A percentile compares a stretch with the other conserved stretches of the same genome.
Evolutionary conservation across 2,113 vertebrate genomes (phyloP).

Genomic region (Plecotus auritus): DNA sequence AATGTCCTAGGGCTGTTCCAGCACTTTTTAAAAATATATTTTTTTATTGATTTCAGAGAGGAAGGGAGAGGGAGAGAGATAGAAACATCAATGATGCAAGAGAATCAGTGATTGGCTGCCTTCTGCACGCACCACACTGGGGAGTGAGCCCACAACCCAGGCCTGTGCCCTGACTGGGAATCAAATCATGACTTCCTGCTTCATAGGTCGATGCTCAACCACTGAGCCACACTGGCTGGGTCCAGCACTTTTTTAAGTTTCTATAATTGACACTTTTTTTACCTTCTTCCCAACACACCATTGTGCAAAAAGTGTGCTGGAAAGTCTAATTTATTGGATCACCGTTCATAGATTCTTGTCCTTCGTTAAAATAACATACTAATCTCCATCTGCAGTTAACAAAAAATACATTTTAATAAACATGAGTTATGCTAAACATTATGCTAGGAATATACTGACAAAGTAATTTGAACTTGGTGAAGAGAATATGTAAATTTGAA

Average conservation of each 20-base stretch:
- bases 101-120: too few species aligned
- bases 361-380: not conserved
- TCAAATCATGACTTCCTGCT: too few species aligned
- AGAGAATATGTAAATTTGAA: slow-evolving; percentile 36
- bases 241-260: not conserved
- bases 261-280: not conserved
- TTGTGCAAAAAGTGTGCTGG: not conserved
- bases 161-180: too few species aligned
- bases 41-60: too few species aligned
- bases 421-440: not conserved
- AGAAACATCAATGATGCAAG: too few species aligned
- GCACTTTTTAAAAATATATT: not conserved
- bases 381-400: not conserved
- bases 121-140: too few species aligned
- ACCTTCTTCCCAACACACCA: not conserved
- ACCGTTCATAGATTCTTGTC: not conserved
- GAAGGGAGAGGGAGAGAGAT: too few species aligned
- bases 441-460: not conserved
- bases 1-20: not conserved
- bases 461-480: slow-evolving; percentile 26
- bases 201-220: too few species aligned
- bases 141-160: too few species aligned
- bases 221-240: too few species aligned
- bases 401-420: slow-evolving; percentile 15
- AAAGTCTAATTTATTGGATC: not conserved